phyloP scores from a whole-genome alignment of 2,797 vertebrate genomes.

The Hippocampus kuda region DNA sequence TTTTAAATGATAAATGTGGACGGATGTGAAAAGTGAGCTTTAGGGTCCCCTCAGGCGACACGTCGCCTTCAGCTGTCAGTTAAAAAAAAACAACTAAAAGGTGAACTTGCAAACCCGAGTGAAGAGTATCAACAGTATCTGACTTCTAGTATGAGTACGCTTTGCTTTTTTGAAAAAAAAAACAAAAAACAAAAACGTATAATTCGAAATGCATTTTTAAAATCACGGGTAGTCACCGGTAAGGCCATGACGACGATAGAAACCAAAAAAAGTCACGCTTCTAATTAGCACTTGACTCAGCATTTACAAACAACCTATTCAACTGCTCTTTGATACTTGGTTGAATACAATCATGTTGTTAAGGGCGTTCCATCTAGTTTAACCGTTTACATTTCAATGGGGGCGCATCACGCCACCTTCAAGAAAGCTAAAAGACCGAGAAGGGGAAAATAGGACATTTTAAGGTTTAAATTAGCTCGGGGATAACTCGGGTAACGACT shows the following conservation, averaged over 20 bases:
- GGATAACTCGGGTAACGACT: neutral
- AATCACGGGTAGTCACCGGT: neutral
- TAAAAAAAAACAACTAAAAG: no score
- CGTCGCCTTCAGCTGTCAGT: neutral
- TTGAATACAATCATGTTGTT: neutral
- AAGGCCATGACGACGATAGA: neutral
- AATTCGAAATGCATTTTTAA: neutral
- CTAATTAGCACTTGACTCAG: neutral
- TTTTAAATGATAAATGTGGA: no score
- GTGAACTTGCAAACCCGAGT: neutral
- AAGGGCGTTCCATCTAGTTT: neutral
- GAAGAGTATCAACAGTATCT: neutral
- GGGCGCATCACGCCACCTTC: neutral
- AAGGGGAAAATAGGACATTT: neutral
- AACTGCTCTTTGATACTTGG: no score
- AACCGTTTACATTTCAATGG: neutral
- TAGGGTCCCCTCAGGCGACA: neutral
- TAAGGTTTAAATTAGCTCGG: slow-evolving; percentile 4
- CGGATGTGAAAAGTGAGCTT: neutral
- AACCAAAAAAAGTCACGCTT: neutral
- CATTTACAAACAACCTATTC: neutral
- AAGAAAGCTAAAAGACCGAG: neutral
- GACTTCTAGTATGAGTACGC: neutral
- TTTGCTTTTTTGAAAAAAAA: no score
- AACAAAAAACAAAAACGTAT: no score